Conservation (phyloP, 2,888 invertebrate genomes). For the Hirtodrosophila confusa region DNA sequence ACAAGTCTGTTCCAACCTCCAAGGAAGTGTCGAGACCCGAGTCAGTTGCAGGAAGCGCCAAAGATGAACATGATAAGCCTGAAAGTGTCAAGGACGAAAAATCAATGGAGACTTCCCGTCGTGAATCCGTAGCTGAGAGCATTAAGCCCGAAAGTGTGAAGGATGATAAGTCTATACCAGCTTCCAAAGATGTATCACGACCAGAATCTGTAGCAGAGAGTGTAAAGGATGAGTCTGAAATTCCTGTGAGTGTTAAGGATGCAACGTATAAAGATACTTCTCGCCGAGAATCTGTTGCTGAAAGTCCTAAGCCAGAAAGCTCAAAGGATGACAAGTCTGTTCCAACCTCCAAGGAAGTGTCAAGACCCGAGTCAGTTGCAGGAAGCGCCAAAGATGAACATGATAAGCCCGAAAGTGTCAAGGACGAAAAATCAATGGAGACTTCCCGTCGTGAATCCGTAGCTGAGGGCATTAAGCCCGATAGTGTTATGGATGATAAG, state of each 20-base stretch:
- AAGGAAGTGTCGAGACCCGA: slow-evolving; percentile 25
- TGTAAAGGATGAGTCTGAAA: slow-evolving; percentile 21
- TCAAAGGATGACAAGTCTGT: slow-evolving; percentile 16
- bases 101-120: slow-evolving; percentile 67
- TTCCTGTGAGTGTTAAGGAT: slow-evolving; percentile 23
- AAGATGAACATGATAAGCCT: neutral
- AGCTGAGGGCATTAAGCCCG: neutral
- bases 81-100: slow-evolving; percentile 9
- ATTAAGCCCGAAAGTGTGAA: slow-evolving; percentile 6
- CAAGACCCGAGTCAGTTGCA: slow-evolving; percentile 66
- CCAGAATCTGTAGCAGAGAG: slow-evolving; percentile 47
- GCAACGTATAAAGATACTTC: slow-evolving; percentile 31
- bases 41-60: slow-evolving; percentile 9
- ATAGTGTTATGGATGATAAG: too few species aligned
- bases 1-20: neutral
- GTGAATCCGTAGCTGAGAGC: slow-evolving; percentile 45
- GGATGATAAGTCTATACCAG: slow-evolving; percentile 37
- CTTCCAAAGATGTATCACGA: slow-evolving; percentile 35
- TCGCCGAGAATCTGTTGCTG: slow-evolving; percentile 41
- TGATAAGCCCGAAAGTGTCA: neutral
- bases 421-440: neutral
- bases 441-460: neutral
- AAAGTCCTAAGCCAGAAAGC: slow-evolving; percentile 13
- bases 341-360: slow-evolving; percentile 30
- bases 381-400: slow-evolving; percentile 4